Percentiles rank a stretch among this genome's conserved stretches.
phyloP scores from a whole-genome alignment of 2,797 vertebrate species.

The Sarcoramphus papa region DNA sequence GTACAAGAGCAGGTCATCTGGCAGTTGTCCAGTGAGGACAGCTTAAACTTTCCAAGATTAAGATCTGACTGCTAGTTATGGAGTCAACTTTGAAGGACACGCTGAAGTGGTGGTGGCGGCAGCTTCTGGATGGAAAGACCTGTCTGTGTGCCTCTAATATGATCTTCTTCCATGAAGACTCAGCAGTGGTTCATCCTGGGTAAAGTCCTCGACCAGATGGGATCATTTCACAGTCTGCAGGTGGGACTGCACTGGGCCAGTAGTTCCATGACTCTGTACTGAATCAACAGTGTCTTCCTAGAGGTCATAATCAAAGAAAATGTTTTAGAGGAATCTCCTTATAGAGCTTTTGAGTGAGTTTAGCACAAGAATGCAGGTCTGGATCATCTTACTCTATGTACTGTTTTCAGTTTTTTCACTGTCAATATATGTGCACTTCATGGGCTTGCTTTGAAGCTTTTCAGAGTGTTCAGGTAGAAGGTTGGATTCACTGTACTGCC shows the following conservation, averaged over 20 bases:
- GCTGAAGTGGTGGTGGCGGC: background rate
- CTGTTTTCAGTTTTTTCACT: background rate
- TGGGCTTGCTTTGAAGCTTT: background rate
- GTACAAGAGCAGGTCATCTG: background rate
- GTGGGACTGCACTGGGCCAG: background rate
- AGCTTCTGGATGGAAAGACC: background rate
- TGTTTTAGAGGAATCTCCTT: background rate
- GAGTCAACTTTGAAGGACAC: background rate
- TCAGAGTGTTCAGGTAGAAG: background rate
- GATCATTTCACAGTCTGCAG: background rate
- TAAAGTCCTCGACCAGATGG: accelerated
- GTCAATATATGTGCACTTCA: background rate
- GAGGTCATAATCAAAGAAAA: background rate
- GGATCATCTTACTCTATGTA: background rate
- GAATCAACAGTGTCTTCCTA: background rate
- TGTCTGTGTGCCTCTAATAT: background rate
- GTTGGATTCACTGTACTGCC: background rate
- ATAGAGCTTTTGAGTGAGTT: background rate
- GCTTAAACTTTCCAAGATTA: background rate
- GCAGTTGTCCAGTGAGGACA: background rate
- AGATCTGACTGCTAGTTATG: background rate
- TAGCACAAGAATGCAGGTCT: background rate
- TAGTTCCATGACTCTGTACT: background rate
- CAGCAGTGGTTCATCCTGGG: background rate
- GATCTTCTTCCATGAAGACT: background rate